A percentile compares a stretch with the other conserved stretches of the same genome.
Evolutionary conservation across 2,113 vertebrate genomes (phyloP).

Genomic region (Corvus cornix): DNA sequence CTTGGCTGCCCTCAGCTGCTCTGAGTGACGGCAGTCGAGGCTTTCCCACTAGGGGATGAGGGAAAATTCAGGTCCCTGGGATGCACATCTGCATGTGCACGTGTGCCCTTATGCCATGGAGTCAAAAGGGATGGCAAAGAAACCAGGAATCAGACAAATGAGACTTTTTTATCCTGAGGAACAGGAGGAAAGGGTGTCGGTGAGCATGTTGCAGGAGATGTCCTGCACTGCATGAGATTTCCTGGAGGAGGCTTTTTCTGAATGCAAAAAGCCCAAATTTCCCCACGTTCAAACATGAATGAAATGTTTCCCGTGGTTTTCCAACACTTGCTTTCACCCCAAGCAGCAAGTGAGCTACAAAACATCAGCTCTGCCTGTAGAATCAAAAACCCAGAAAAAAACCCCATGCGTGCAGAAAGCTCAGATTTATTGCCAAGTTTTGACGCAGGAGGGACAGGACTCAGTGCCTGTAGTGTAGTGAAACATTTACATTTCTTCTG

Average conservation of each 20-base stretch:
- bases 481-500: not conserved
- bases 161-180: not conserved
- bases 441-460: not conserved
- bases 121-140: not conserved
- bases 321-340: not conserved
- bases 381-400: not conserved
- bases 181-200: not conserved
- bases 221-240: not conserved
- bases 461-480: not conserved
- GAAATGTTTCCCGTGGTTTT: not conserved
- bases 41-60: not conserved
- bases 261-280: not conserved
- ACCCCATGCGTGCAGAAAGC: rapidly evolving
- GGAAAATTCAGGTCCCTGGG: not conserved
- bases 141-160: not conserved
- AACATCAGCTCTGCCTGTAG: not conserved
- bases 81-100: rapidly evolving
- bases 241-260: not conserved
- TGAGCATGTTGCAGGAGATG: rapidly evolving
- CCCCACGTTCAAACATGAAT: not conserved
- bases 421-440: not conserved
- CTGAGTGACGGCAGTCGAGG: rapidly evolving
- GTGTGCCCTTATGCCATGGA: not conserved
- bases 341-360: not conserved
- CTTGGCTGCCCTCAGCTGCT: not conserved